Conservation (phyloP, 2,888 invertebrate species). For the Agrotis puta region DNA sequence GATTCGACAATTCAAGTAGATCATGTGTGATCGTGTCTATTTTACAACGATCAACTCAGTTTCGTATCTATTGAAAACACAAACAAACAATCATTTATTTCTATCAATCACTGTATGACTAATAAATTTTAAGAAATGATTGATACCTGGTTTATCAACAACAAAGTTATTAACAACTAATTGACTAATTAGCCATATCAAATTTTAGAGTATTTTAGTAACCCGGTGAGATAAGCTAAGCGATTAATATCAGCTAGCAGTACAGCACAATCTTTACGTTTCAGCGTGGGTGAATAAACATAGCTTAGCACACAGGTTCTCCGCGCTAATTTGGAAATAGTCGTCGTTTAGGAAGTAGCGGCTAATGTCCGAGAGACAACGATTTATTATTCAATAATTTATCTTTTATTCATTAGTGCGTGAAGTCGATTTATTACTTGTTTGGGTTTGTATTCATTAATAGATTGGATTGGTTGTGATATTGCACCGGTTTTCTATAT, state of each 20-base stretch:
- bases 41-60: too few relatives aligned
- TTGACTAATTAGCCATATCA: too few relatives aligned
- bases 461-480: slow-evolving; percentile 1
- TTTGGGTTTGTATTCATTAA: slow-evolving; percentile 14
- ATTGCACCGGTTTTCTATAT: not conserved
- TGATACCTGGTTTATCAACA: too few relatives aligned
- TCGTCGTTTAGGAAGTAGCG: slow-evolving; percentile 50
- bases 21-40: too few relatives aligned
- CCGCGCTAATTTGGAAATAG: slow-evolving; percentile 62
- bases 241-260: slow-evolving; percentile 9
- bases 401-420: slow-evolving; percentile 41
- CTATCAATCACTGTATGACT: too few relatives aligned
- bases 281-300: slow-evolving; percentile 61
- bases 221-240: not conserved
- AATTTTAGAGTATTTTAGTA: too few relatives aligned
- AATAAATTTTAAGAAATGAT: too few relatives aligned
- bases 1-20: too few relatives aligned
- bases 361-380: slow-evolving; percentile 47
- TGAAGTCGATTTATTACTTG: slow-evolving; percentile 2
- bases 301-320: slow-evolving; percentile 51
- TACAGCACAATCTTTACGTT: slow-evolving; percentile 12
- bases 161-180: too few relatives aligned
- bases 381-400: slow-evolving; percentile 28
- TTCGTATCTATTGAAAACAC: too few relatives aligned
- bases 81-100: too few relatives aligned